These are phyloP conservation scores for Pseudorectes ferrugineus DNA, from an alignment of 2,113 vertebrate genomes.

Conservation along the genomic window DNA sequence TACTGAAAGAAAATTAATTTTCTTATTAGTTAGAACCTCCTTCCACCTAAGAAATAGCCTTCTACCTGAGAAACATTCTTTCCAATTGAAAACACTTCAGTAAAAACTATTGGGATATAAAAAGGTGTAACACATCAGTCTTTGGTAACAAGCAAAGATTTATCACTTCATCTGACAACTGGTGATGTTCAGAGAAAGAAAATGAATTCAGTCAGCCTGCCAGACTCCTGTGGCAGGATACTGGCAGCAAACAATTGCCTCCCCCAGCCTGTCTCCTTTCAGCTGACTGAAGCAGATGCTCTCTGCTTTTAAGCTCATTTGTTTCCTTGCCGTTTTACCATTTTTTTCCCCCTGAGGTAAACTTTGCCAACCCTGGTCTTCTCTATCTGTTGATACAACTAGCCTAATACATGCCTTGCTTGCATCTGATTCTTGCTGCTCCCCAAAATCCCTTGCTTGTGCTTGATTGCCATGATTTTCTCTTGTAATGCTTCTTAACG, in stretches of 20 bases:
- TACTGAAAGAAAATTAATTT: background rate
- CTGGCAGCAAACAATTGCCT: conserved; percentile 22
- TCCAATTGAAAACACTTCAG: conserved; percentile 28
- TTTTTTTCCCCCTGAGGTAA: background rate
- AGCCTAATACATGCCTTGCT: background rate
- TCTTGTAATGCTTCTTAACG: background rate
- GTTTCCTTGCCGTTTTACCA: conserved; percentile 13
- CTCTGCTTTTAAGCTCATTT: conserved; percentile 11
- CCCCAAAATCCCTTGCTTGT: background rate
- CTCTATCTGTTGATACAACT: background rate
- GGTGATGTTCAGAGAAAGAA: conserved; percentile 53
- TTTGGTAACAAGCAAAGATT: conserved; percentile 35
- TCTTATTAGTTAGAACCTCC: background rate
- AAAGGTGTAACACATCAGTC: background rate
- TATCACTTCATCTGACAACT: conserved; percentile 17
- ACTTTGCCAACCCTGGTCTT: background rate
- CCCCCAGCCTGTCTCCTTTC: conserved; percentile 4
- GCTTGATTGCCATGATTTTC: background rate
- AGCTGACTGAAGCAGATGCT: conserved; percentile 39
- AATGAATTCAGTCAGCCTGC: conserved; percentile 22
- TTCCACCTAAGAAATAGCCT: background rate
- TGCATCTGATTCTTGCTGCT: background rate
- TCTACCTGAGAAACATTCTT: background rate
- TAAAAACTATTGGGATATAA: conserved; percentile 2
- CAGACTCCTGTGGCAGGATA: conserved; percentile 23